A percentile compares a stretch with the other conserved stretches of the same genome.
Evolutionary conservation across 2,797 vertebrate genomes (phyloP).

Genomic region (Aratinga solstitialis): DNA sequence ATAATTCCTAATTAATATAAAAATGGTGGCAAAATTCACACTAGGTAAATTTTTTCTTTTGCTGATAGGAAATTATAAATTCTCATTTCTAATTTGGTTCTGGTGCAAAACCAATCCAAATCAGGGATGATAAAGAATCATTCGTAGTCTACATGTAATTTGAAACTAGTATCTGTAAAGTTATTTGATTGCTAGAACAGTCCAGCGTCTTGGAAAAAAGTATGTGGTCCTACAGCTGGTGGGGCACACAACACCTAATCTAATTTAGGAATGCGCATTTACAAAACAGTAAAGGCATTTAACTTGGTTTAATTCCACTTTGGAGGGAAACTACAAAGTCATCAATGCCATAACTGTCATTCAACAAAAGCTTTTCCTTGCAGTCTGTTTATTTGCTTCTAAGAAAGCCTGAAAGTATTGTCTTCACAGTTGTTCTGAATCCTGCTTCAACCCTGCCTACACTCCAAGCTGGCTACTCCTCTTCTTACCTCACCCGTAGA

Average conservation of each 20-base stretch:
- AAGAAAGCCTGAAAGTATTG: not conserved
- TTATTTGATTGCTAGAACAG: not conserved
- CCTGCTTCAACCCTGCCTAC: not conserved
- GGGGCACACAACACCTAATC: not conserved
- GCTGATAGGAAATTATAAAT: not conserved
- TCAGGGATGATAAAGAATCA: not conserved
- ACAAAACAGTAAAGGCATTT: not conserved
- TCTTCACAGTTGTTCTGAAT: not conserved
- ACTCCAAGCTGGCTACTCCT: not conserved
- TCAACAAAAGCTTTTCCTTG: not conserved
- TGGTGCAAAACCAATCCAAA: not conserved
- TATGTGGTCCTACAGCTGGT: not conserved
- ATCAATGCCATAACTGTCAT: not conserved
- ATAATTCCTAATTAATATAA: not conserved
- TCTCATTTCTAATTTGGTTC: not conserved
- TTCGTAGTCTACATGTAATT: not conserved
- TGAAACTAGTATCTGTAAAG: not conserved
- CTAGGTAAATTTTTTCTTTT: not conserved
- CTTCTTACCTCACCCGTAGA: not conserved
- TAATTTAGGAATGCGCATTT: not conserved
- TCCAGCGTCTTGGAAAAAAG: not conserved
- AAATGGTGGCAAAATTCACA: not conserved
- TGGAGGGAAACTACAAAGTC: not conserved
- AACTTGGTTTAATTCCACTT: not conserved
- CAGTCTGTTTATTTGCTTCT: not conserved